These are phyloP conservation scores for Apodemia mormo DNA, from an alignment of 2,888 invertebrate genomes.

Conservation along the genomic window DNA sequence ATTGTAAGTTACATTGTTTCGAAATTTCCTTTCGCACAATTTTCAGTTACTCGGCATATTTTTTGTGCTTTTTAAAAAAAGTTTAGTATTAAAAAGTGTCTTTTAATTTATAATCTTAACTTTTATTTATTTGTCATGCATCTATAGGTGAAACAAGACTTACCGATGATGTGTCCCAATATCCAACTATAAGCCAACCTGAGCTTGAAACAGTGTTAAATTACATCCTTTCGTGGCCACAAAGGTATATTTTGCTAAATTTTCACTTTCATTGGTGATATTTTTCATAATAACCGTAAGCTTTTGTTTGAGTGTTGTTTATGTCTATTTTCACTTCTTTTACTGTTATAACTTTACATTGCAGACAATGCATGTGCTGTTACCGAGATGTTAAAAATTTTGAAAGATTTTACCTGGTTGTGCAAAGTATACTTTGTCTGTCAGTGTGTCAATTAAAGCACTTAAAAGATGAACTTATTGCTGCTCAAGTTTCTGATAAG, in stretches of 20 bases:
- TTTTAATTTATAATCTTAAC: not conserved
- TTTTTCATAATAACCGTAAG: not conserved
- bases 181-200: conserved; percentile 87
- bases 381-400: conserved; percentile 96
- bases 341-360: conserved; percentile 44
- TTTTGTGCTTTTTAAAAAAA: not conserved
- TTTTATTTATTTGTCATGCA: conserved; percentile 43
- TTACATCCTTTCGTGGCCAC: conserved; percentile 94
- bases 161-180: conserved; percentile 89
- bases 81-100: not conserved
- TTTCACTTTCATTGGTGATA: not conserved
- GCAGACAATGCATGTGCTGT: conserved; percentile 97
- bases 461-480: conserved; percentile 82
- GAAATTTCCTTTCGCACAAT: conserved; percentile 51
- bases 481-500: conserved; percentile 53
- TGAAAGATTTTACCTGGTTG: conserved; percentile 93
- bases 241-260: conserved; percentile 82
- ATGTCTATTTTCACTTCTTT: conserved; percentile 23
- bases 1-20: conserved; percentile 81
- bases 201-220: conserved; percentile 92
- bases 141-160: conserved; percentile 91
- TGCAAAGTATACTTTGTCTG: conserved; percentile 92
- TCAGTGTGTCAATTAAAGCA: conserved; percentile 91
- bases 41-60: conserved; percentile 14
- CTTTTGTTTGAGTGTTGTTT: not conserved